Evolutionary conservation across 2,888 invertebrate genomes (phyloP).

Genomic region (Phorcus lineatus): DNA sequence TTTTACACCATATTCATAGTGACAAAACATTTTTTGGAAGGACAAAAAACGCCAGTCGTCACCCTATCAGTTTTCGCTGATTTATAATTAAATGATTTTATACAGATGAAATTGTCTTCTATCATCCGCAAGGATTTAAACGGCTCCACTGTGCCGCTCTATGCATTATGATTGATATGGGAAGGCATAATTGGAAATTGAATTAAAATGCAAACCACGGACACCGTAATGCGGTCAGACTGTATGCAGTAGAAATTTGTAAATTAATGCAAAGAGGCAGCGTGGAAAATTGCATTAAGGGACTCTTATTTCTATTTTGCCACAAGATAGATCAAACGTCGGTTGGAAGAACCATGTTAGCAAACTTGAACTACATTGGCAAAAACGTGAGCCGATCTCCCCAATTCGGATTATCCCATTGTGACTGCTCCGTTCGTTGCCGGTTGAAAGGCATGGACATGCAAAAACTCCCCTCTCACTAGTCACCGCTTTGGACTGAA

Average conservation of each 20-base stretch:
- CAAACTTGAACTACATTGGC: not conserved
- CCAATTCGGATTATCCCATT: not conserved
- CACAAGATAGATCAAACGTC: conserved; percentile 24
- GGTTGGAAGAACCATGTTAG: not conserved
- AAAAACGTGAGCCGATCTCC: not conserved
- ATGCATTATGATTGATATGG: conserved; percentile 1
- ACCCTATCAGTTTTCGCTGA: not conserved
- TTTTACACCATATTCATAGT: too few species aligned
- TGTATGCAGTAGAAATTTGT: conserved; percentile 11
- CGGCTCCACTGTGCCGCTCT: conserved; percentile 7
- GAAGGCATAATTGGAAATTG: conserved; percentile 8
- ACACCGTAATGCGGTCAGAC: not conserved
- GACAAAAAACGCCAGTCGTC: too few species aligned
- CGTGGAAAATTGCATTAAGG: conserved; percentile 12
- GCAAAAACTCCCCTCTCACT: not conserved
- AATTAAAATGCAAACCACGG: conserved; percentile 6
- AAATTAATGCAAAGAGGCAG: conserved; percentile 20
- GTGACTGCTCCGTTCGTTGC: not conserved
- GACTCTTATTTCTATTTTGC: conserved; percentile 17
- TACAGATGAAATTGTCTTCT: conserved; percentile 16
- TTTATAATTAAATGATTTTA: conserved; percentile 2
- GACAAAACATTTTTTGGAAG: too few species aligned
- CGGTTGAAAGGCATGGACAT: not conserved
- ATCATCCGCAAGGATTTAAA: conserved; percentile 7
- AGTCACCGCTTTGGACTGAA: not conserved